These are phyloP conservation scores for Thaumetopoea pityocampa DNA, from an alignment of 1,140 invertebrate species.

Conservation along the genomic window DNA sequence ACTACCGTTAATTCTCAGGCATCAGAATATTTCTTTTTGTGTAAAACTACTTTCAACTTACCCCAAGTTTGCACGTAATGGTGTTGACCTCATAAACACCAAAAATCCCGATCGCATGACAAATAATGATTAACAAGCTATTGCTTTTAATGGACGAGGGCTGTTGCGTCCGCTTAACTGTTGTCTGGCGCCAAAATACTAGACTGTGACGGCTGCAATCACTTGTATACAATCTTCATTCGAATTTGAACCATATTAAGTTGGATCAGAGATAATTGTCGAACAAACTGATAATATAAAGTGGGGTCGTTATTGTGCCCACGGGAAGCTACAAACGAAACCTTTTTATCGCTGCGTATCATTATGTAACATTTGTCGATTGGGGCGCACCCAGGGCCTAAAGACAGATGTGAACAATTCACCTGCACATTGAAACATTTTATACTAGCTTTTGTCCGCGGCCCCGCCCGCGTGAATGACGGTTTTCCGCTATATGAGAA, in stretches of 20 bases:
- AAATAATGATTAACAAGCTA: constrained; percentile 7
- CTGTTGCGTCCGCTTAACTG: constrained; percentile 39
- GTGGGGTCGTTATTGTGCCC: constrained; percentile 8
- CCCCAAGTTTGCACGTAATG: too few relatives aligned
- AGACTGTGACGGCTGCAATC: constrained; percentile 35
- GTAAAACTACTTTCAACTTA: too few relatives aligned
- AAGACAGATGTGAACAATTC: constrained; percentile 11
- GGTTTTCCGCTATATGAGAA: too few relatives aligned
- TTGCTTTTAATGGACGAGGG: constrained; percentile 22
- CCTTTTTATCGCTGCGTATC: constrained; percentile 26
- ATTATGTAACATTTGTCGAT: constrained; percentile 15
- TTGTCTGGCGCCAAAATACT: constrained; percentile 60
- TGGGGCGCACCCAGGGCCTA: constrained; percentile 1
- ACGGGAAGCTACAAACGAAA: constrained; percentile 16
- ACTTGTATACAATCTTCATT: constrained; percentile 4
- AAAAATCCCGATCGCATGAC: constrained; percentile 16
- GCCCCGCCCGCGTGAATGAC: too few relatives aligned
- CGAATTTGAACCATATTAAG: constrained; percentile 22
- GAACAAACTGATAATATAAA: constrained; percentile 2
- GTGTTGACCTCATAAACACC: constrained; percentile 13
- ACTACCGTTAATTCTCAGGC: too few relatives aligned
- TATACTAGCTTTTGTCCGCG: too few relatives aligned
- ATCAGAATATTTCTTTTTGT: too few relatives aligned
- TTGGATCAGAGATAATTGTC: constrained; percentile 12
- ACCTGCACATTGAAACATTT: constrained; percentile 13